A percentile compares a stretch with the other conserved stretches of the same genome.
phyloP scores from a whole-genome alignment of 2,797 vertebrate genomes.

The Heterohyrax brucei region DNA sequence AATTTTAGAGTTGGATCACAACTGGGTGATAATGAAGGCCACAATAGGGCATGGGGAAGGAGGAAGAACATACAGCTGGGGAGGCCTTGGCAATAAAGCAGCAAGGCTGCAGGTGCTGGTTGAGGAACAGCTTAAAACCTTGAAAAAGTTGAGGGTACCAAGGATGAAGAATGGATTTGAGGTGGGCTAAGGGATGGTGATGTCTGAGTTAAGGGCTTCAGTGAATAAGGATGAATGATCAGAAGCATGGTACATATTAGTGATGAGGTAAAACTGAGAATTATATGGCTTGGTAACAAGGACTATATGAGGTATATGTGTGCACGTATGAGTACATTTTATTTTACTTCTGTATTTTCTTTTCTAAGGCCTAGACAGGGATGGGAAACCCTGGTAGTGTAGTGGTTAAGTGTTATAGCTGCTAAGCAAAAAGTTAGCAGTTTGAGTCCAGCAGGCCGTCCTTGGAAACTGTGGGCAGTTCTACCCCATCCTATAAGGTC shows the following conservation, averaged over 20 bases:
- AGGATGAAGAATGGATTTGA: background rate
- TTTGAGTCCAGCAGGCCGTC: too few species aligned
- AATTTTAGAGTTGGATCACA: background rate
- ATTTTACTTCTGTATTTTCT: background rate
- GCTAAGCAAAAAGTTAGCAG: too few species aligned
- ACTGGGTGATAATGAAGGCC: background rate
- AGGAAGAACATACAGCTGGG: background rate
- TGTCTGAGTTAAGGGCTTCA: background rate
- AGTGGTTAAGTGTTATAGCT: too few species aligned
- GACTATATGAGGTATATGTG: background rate
- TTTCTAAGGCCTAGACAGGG: background rate
- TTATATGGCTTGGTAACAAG: background rate
- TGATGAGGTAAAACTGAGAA: background rate
- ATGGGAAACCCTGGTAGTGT: too few species aligned
- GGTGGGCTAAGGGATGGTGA: background rate
- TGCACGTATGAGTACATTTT: background rate
- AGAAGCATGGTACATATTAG: background rate
- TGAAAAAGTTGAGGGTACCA: background rate
- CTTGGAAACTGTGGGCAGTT: too few species aligned
- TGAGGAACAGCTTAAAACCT: background rate
- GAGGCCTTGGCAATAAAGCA: background rate
- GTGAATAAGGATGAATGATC: background rate
- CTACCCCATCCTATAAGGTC: too few species aligned
- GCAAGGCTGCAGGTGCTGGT: background rate
- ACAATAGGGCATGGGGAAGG: background rate